phyloP scores from a whole-genome alignment of 2,888 invertebrate species.

The Cephonodes hylas region DNA sequence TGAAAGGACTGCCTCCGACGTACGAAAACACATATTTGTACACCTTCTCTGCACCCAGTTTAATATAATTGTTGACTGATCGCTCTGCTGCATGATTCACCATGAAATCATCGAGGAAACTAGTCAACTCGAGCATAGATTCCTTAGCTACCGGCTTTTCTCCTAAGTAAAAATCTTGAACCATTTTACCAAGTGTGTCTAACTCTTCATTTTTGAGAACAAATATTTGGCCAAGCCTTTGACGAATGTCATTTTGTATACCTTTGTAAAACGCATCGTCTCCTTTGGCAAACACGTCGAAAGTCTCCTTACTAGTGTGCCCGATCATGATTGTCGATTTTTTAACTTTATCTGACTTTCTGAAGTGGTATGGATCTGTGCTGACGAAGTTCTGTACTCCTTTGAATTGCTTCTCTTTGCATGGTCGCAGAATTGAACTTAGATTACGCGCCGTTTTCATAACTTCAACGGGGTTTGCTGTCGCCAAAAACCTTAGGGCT shows the following conservation, averaged over 20 bases:
- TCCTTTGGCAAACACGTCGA: constrained; percentile 30
- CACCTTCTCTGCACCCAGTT: constrained; percentile 30
- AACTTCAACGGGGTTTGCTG: constrained; percentile 38
- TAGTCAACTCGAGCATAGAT: constrained; percentile 34
- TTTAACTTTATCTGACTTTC: constrained; percentile 28
- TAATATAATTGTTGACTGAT: constrained; percentile 38
- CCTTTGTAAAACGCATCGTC: constrained; percentile 28
- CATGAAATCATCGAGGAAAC: constrained; percentile 41
- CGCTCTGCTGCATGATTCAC: constrained; percentile 40
- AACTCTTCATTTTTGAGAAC: constrained; percentile 25
- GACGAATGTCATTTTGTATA: constrained; percentile 21
- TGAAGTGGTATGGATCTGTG: constrained; percentile 32
- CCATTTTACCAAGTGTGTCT: constrained; percentile 24
- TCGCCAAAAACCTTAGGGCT: constrained; percentile 40
- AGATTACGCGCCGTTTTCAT: constrained; percentile 37
- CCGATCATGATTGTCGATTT: constrained; percentile 43
- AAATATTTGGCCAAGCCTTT: constrained; percentile 27
- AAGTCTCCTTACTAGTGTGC: constrained; percentile 47
- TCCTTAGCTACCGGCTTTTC: constrained; percentile 33
- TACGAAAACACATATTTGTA: constrained; percentile 49
- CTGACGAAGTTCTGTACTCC: constrained; percentile 36
- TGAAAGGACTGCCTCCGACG: constrained; percentile 34
- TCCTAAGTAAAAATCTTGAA: constrained; percentile 38
- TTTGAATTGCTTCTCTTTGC: constrained; percentile 41
- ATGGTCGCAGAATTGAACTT: constrained; percentile 32